A percentile compares a stretch with the other conserved stretches of the same genome.
Conservation (phyloP, 1,140 invertebrate genomes). For the Drosophila fuyamai region DNA sequence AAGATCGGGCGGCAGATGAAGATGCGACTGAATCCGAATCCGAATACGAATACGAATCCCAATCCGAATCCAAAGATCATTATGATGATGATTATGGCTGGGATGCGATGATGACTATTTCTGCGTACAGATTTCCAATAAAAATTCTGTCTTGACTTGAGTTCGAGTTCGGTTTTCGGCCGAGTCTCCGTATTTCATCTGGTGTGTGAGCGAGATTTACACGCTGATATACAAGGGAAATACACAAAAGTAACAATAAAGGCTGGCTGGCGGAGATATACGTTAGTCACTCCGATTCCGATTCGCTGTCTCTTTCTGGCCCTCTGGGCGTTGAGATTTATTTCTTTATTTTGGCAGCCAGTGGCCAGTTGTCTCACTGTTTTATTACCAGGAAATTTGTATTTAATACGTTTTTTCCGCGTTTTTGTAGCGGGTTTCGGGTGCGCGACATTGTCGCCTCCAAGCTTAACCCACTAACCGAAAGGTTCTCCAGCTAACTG, state of each 20-base stretch:
- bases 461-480: constrained; percentile 41
- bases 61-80: constrained; percentile 11
- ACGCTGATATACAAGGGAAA: constrained; percentile 72
- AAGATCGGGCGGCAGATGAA: constrained; percentile 37
- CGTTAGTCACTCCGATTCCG: constrained; percentile 58
- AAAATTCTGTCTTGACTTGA: constrained; percentile 60
- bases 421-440: constrained; percentile 53
- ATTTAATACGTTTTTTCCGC: constrained; percentile 82
- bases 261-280: constrained; percentile 4
- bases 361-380: constrained; percentile 22
- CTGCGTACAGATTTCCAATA: constrained; percentile 82
- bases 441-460: constrained; percentile 55
- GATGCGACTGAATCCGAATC: constrained; percentile 38
- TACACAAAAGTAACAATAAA: constrained; percentile 69
- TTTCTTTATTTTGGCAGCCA: constrained; percentile 77
- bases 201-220: constrained; percentile 79
- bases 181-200: constrained; percentile 58
- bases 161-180: constrained; percentile 16
- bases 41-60: constrained; percentile 26
- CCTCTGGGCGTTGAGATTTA: constrained; percentile 69
- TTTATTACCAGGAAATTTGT: constrained; percentile 82
- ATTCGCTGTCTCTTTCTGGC: constrained; percentile 12
- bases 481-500: constrained; percentile 12
- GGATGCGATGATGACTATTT: constrained; percentile 66
- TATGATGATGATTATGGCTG: constrained; percentile 17